Conservation (phyloP, 2,888 invertebrate genomes). For the Lutraria lutraria region DNA sequence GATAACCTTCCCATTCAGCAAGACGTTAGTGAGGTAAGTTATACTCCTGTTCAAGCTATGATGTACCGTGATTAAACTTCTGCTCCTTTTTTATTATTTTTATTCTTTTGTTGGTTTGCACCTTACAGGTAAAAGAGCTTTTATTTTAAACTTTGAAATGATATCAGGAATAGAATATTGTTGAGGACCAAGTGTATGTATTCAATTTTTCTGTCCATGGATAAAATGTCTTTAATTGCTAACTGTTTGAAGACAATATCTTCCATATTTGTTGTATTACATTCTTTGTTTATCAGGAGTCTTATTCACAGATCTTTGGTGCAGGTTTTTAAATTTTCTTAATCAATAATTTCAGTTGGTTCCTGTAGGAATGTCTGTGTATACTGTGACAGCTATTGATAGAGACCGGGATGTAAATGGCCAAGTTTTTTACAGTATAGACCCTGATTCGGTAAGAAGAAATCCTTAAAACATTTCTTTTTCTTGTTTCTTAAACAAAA, state of each 20-base stretch:
- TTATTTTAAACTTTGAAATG: not conserved
- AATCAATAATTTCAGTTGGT: slow-evolving; percentile 54
- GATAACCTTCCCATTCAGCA: slow-evolving; percentile 56
- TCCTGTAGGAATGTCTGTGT: slow-evolving; percentile 53
- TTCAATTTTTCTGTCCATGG: too few species aligned
- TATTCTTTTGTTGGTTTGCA: not conserved
- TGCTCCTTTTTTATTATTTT: not conserved
- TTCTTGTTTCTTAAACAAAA: too few species aligned
- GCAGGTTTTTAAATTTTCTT: too few species aligned
- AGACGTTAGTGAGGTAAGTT: slow-evolving; percentile 73
- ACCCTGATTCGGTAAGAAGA: slow-evolving; percentile 55
- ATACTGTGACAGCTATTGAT: slow-evolving; percentile 66
- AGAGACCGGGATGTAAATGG: slow-evolving; percentile 63
- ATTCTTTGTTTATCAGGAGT: too few species aligned
- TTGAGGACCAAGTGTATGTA: too few species aligned
- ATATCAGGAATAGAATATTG: too few species aligned
- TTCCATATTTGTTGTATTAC: too few species aligned
- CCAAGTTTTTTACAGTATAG: slow-evolving; percentile 54
- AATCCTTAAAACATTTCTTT: too few species aligned
- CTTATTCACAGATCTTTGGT: too few species aligned
- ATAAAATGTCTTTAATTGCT: too few species aligned
- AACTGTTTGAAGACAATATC: too few species aligned
- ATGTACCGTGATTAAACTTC: not conserved
- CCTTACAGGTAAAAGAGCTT: not conserved
- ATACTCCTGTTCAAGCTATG: not conserved